These are phyloP conservation scores for Pontoporia blainvillei DNA, from an alignment of 2,113 vertebrate species.

Conservation along the genomic window DNA sequence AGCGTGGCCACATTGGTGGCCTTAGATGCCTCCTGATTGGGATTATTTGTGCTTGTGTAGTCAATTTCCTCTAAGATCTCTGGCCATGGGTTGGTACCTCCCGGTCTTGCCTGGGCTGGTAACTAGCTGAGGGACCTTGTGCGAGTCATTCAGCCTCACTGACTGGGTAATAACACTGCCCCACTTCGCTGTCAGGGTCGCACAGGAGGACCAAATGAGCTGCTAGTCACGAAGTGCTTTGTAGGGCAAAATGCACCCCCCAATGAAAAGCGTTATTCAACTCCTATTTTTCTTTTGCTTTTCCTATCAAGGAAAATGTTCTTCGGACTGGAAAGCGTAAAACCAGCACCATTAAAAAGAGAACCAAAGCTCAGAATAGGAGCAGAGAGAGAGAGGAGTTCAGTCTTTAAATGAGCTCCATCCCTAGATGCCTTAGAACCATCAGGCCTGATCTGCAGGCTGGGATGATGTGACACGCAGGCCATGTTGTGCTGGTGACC, in stretches of 20 bases:
- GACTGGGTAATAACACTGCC: neutral
- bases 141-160: neutral
- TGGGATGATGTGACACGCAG: neutral
- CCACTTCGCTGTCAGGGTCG: neutral
- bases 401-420: constrained; percentile 22
- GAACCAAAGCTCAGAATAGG: constrained; percentile 45
- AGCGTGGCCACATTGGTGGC: neutral
- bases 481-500: neutral
- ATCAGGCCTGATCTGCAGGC: neutral
- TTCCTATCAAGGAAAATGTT: constrained; percentile 43
- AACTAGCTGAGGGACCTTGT: neutral
- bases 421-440: neutral
- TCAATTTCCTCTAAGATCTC: neutral
- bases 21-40: neutral
- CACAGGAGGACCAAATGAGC: neutral
- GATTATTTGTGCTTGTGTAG: neutral
- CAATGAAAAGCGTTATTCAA: neutral
- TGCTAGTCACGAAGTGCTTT: neutral
- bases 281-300: constrained; percentile 29
- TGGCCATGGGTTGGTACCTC: neutral
- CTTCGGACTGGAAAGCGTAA: neutral
- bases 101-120: neutral
- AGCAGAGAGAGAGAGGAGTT: neutral
- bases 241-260: neutral
- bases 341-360: constrained; percentile 15